Percentiles rank a stretch among this genome's conserved stretches.
Evolutionary conservation across 2,888 invertebrate genomes (phyloP).

Genomic region (Tetramorium bicarinatum): DNA sequence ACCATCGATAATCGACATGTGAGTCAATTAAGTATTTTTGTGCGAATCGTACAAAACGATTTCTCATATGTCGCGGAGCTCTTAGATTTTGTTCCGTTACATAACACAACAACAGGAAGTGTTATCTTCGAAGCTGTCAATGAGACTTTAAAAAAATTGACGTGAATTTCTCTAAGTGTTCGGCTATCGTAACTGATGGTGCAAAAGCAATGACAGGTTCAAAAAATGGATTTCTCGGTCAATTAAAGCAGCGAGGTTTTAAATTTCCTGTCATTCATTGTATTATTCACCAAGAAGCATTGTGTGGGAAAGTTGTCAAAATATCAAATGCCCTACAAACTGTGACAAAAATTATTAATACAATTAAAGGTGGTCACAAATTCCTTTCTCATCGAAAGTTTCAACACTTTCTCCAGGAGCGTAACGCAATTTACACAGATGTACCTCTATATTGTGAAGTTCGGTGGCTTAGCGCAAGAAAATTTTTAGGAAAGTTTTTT

Average conservation of each 20-base stretch:
- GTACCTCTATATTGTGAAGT: too few relatives aligned
- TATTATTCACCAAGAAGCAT: conserved; percentile 3
- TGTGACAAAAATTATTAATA: too few relatives aligned
- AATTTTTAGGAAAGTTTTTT: too few relatives aligned
- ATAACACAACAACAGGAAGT: conserved; percentile 1
- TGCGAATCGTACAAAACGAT: background rate
- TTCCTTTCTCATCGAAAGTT: too few relatives aligned
- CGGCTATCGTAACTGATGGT: conserved; percentile 9
- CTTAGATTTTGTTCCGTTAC: conserved; percentile 31
- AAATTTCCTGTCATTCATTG: conserved; percentile 18
- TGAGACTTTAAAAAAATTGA: background rate
- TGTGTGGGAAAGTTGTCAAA: too few relatives aligned
- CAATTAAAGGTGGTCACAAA: too few relatives aligned
- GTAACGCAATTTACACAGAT: too few relatives aligned
- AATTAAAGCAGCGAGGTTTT: background rate
- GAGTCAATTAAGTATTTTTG: conserved; percentile 1
- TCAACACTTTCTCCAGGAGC: too few relatives aligned
- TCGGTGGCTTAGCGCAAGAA: too few relatives aligned
- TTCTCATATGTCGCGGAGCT: conserved; percentile 28
- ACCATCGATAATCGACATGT: conserved; percentile 8
- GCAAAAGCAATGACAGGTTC: background rate
- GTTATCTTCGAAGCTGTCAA: conserved; percentile 21
- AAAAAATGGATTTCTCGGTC: conserved; percentile 12
- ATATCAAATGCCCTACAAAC: too few relatives aligned
- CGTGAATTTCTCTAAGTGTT: conserved; percentile 7